Base-by-base conservation (phyloP, 2,797 vertebrate species). In the Anisognathus igniventris region DNA sequence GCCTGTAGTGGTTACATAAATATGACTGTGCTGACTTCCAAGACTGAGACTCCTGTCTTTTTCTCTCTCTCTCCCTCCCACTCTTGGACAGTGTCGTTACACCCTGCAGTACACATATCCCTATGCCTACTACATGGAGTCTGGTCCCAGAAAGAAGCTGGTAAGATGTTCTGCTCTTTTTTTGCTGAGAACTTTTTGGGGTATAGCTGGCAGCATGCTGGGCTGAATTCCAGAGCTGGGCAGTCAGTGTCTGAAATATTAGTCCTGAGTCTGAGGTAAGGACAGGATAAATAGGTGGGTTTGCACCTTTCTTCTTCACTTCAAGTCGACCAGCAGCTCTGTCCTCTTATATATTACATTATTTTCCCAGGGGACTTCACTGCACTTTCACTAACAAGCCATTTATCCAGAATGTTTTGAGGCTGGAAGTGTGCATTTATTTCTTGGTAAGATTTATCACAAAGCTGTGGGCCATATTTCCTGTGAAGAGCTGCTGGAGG, bases 61-160 rank as follows among this genome's bases (percentile, higher is more conserved):
- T 96, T 76, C 89, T 87, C 45, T 90, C 3, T 80, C 77, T 93
- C 31, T 86, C 53, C n/a, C 31, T 77, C 33, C 25, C 12, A 8
- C 22, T 75, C 68, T 45, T 44, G 15, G 6, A n/a, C 94, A 99
- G 99, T 99, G 99, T 98, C 99, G 99, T 93, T 99, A 99, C 95
- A 99, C 99, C 44, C 98, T 99, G 98, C 99, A 99, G 97, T 99
- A 99, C 92, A 99, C 99, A 27, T 99, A 99, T 96, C 99, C 99
- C 2, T 99, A 99, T 54, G 99, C 99, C 86, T 99, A 99, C 98
- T 99, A 99, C 98, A 99, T 99, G 99, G 99, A 99, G 96, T 99
- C 99, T 37, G 99, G 99, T 53, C 99, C 99, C 51, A 98, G 99
- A 97, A 99, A 99, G 98, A 99, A 99, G 96, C 97, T 99, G 98